These are phyloP conservation scores for Athetis lepigone DNA, from an alignment of 2,888 invertebrate genomes.

Conservation along the genomic window DNA sequence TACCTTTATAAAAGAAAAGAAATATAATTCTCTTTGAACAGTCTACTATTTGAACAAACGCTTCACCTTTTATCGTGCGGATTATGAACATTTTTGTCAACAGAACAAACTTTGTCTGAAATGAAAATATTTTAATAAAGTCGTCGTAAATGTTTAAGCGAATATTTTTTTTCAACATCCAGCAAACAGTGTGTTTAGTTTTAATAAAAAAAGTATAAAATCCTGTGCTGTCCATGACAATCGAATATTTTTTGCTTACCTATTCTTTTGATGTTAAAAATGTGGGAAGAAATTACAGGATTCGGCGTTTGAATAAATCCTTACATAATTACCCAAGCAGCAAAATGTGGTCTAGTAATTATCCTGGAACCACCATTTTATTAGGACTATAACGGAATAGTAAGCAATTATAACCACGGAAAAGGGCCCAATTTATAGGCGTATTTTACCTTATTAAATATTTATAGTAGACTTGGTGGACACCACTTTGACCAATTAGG, in stretches of 20 bases:
- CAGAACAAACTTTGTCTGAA: constrained; percentile 27
- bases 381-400: too few species aligned
- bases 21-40: constrained; percentile 23
- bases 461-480: too few species aligned
- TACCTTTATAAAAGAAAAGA: constrained; percentile 4
- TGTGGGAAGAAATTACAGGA: background rate
- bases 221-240: background rate
- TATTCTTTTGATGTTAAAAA: background rate
- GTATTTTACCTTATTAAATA: too few species aligned
- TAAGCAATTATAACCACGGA: background rate
- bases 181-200: constrained; percentile 11
- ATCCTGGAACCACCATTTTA: too few species aligned
- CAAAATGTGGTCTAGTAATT: too few species aligned
- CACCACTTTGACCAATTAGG: too few species aligned
- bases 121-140: constrained; percentile 48
- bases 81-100: constrained; percentile 43
- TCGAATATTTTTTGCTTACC: background rate
- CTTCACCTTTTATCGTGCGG: constrained; percentile 14
- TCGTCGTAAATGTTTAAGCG: constrained; percentile 24
- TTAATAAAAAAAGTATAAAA: constrained; percentile 4
- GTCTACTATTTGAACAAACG: constrained; percentile 27
- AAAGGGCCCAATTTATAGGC: too few species aligned
- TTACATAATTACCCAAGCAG: too few species aligned
- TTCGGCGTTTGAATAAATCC: too few species aligned
- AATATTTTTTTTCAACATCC: constrained; percentile 2